These are phyloP conservation scores for Protobothrops flavoviridis DNA, from an alignment of 2,113 vertebrate species.

Conservation along the genomic window DNA sequence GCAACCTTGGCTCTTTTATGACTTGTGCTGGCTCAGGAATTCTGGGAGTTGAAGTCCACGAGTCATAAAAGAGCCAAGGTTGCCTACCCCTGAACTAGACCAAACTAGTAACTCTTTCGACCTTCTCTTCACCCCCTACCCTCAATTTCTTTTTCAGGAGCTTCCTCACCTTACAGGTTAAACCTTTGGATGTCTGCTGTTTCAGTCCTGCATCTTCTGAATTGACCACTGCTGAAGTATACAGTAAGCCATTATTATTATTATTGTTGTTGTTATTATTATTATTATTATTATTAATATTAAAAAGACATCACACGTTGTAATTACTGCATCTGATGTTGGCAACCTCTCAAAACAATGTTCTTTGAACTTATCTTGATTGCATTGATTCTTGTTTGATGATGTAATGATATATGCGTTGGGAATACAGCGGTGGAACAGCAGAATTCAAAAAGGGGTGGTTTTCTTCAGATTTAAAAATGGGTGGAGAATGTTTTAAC, in stretches of 20 bases:
- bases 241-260: constrained; percentile 36
- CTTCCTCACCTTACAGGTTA: constrained; percentile 14
- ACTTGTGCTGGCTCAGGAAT: no score
- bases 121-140: not conserved
- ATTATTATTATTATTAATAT: not conserved
- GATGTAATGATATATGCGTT: not conserved
- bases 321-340: not conserved
- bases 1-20: no score
- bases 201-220: constrained; percentile 36
- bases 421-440: not conserved
- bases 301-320: not conserved
- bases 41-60: no score
- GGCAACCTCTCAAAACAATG: not conserved
- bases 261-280: not conserved
- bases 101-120: not conserved
- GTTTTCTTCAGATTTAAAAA: not conserved
- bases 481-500: not conserved
- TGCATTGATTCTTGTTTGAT: not conserved
- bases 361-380: not conserved
- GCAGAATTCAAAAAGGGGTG: not conserved
- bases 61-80: no score
- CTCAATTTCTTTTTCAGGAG: constrained; percentile 47
- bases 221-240: not conserved
- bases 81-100: not conserved
- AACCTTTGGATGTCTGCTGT: constrained; percentile 36